Evolutionary conservation across 2,113 vertebrate genomes (phyloP), one percentile per base, ranked within the genome.

Genomic region (Physeter macrocephalus): DNA sequence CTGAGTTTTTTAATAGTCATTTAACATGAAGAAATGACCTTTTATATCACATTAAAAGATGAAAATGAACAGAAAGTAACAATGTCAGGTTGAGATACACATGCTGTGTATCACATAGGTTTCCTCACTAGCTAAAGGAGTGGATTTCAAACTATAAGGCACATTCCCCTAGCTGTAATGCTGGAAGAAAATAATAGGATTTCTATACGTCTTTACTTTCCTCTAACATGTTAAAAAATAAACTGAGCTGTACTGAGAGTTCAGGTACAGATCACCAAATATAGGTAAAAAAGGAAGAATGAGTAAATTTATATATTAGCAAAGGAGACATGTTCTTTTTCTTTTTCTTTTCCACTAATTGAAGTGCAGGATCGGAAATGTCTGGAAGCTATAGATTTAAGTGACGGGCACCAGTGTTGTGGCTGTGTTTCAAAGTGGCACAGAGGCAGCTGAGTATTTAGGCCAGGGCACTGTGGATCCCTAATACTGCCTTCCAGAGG

Each of bases 391-490:
- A 8, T 41, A 64, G 17, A 77, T 59, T 17, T 15, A 18, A 69
- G 14, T 1, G 57, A 39, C 8, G 1, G 4, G 23, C 43, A 41
- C 57, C 12, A 21, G n/a, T 9, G 5, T 31, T 1, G 0, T 5
- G 43, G 34, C 7, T 17, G 25, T 23, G 14, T 39, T 57, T 20
- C 64, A 29, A 49, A 21, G 23, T n/a, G 31, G 36, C 18, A 23
- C 1, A 43, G 75, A 18, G 0, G 1, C 20, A 21, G 43, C 46
- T 17, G n/a, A 31, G 39, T 3, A 17, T 29, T 3, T 3, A 34
- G 18, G 17, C 36, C 34, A 34, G 31, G 29, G 15, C 10, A 41
- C 46, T 1, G 5, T 20, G 34, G 43, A 21, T 27, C 77, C 39
- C 39, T 39, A 34, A 21, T 17, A 20, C 3, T 4, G 13, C 11